Base-by-base conservation (phyloP, 2,888 invertebrate genomes). In the Amphipoea lucens region DNA sequence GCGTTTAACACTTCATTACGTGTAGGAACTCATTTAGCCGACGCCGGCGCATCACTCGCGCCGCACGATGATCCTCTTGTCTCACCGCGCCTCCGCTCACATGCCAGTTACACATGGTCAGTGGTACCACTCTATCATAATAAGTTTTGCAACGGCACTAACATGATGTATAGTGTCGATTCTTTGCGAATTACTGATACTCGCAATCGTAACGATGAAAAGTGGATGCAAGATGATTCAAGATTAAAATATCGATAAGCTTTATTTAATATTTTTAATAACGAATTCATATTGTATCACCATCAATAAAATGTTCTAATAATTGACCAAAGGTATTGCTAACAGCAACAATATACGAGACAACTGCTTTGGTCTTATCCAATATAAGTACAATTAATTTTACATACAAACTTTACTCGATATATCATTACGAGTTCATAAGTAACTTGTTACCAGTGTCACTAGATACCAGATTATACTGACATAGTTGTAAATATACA, bases 291-390 rank as follows among this genome's bases (percentile, higher is more conserved):
- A 92, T 87, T 92, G 92, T 94, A 94, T 94, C 92, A 94, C 93
- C 93, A 91, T 92, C 90, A 94, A 94, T 95, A 93, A 94, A 96
- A 95, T 94, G 93, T 86, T 94, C 96, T 96, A 96, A 94, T 97
- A 97, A 97, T 97, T 96, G 96, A 97, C 97, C 96, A 96, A 96
- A 96, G 94, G 90, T 96, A 95, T 96, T 95, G 96, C 96, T 95
- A 96, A 93, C 92, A 94, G 95, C 96, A 95, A 96, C 93, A 93
- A 93, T 94, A 94, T 86, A 94, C 89, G 93, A 93, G 92, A 95
- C 92, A 94, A 95, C 92, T 91, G 93, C 96, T 96, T 96, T 95
- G 96, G 96, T 95, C 96, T 95, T 92, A 95, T 93, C 93, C 93
- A 92, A 93, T 92, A 93, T 94, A 95, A 95, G 95, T 95, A 96